Evolutionary conservation across 2,888 invertebrate genomes (phyloP), one percentile per base, ranked within the genome.

Genomic region (Morpho deidamia): DNA sequence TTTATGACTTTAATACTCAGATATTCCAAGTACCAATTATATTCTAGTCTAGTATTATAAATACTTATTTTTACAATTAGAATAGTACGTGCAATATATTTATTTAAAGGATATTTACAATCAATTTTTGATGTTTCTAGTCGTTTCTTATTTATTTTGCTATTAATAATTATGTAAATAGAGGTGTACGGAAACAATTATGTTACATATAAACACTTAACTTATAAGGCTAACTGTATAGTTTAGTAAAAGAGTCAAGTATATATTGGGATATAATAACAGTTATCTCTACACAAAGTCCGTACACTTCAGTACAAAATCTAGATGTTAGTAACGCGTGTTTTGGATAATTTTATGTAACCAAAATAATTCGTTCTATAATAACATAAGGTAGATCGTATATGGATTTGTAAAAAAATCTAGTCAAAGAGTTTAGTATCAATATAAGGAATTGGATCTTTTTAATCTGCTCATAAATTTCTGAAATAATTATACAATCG

Each of bases 1-100:
- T 62, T 67, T 70, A 68, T 23, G 23, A 66, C 65, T 62, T 62
- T 60, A 62, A 60, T 64, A 49, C 42, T 42, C 10, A 35, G 7
- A 42, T 23, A 49, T 67, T 73, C 63, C 61, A 66, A 66, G 38
- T 45, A 50, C 45, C 44, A 45, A 37, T 62, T 69, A 71, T 75
- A 72, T 69, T 67, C 62, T 63, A 64, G 60, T 66, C 61, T 59
- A 45, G 9, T 51, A 44, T 50, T 53, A 51, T 53, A 48, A 45
- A 54, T 51, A 48, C 34, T 55, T 53, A 48, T 47, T 51, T 44
- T 47, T 35, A 53, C 45, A 63, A 64, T 11, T 71, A 70, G 64
- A 60, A 64, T 71, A 69, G 72, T 49, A 42, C 71, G 83, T 85
- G 84, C 83, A 84, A 83, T 83, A 82, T 81, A 78, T 78, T 81